These are phyloP conservation scores for Achroia grisella DNA, from an alignment of 1,140 invertebrate genomes.

Conservation along the genomic window DNA sequence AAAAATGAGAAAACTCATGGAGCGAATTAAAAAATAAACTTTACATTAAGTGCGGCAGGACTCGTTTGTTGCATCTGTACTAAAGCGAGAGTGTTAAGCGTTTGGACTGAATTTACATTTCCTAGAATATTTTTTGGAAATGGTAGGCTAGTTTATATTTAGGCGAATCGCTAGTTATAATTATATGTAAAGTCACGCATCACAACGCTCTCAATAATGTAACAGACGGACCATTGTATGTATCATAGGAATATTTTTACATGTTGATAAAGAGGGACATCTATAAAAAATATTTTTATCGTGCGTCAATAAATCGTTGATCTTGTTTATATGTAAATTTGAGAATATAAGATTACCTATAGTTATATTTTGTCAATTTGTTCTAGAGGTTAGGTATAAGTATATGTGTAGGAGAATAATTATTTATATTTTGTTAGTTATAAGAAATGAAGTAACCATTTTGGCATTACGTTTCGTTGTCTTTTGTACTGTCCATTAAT, in stretches of 20 bases:
- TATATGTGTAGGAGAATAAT: slow-evolving; percentile 44
- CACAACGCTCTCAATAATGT: slow-evolving; percentile 50
- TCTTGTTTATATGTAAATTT: slow-evolving; percentile 51
- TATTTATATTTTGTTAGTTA: slow-evolving; percentile 55
- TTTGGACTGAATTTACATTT: slow-evolving; percentile 10
- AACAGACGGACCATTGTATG: slow-evolving; percentile 56
- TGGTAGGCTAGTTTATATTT: slow-evolving; percentile 17
- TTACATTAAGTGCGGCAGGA: not conserved
- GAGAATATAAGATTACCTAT: slow-evolving; percentile 28
- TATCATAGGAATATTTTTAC: slow-evolving; percentile 64
- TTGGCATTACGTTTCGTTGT: slow-evolving; percentile 4
- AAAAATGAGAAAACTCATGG: slow-evolving; percentile 43
- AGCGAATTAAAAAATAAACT: slow-evolving; percentile 36
- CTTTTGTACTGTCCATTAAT: too few species aligned
- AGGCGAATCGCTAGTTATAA: slow-evolving; percentile 37
- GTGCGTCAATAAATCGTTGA: slow-evolving; percentile 35
- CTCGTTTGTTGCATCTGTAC: not conserved
- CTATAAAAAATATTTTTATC: slow-evolving; percentile 43
- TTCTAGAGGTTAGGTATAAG: slow-evolving; percentile 48
- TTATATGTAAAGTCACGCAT: slow-evolving; percentile 39
- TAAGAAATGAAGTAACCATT: slow-evolving; percentile 9
- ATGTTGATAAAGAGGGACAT: slow-evolving; percentile 24
- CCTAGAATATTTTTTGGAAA: slow-evolving; percentile 8
- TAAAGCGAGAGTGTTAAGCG: not conserved
- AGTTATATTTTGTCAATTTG: slow-evolving; percentile 68